Evolutionary conservation across 2,888 invertebrate genomes (phyloP).

Genomic region (Apodemia hepburni): DNA sequence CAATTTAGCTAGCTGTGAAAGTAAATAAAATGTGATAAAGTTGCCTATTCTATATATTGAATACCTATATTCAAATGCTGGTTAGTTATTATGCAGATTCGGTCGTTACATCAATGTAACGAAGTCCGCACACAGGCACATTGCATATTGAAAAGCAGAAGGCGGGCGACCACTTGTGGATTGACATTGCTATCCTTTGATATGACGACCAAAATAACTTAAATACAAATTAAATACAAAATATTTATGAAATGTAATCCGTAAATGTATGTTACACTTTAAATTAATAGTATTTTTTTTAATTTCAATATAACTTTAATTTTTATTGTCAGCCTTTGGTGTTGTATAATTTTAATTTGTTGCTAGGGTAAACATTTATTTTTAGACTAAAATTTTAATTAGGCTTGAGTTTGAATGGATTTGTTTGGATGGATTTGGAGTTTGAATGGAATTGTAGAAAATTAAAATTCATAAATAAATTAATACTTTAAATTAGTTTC

Average conservation of each 20-base stretch:
- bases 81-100: conserved; percentile 4
- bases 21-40: neutral
- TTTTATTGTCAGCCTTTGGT: too few species aligned
- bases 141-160: conserved; percentile 35
- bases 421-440: too few species aligned
- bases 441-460: too few species aligned
- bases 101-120: conserved; percentile 4
- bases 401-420: too few species aligned
- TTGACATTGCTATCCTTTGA: conserved; percentile 40
- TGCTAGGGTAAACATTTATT: too few species aligned
- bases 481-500: too few species aligned
- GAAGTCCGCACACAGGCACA: conserved; percentile 17
- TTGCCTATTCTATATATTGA: conserved; percentile 11
- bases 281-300: neutral
- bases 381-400: too few species aligned
- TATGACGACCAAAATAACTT: conserved; percentile 50
- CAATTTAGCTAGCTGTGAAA: neutral
- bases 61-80: neutral
- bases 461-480: too few species aligned
- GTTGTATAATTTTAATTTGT: too few species aligned
- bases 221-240: conserved; percentile 28
- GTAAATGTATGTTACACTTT: neutral
- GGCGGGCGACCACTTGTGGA: conserved; percentile 76
- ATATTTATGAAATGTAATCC: conserved; percentile 3
- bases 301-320: too few species aligned